Evolutionary conservation across 2,113 vertebrate species (phyloP).

Genomic region (Zeus faber): DNA sequence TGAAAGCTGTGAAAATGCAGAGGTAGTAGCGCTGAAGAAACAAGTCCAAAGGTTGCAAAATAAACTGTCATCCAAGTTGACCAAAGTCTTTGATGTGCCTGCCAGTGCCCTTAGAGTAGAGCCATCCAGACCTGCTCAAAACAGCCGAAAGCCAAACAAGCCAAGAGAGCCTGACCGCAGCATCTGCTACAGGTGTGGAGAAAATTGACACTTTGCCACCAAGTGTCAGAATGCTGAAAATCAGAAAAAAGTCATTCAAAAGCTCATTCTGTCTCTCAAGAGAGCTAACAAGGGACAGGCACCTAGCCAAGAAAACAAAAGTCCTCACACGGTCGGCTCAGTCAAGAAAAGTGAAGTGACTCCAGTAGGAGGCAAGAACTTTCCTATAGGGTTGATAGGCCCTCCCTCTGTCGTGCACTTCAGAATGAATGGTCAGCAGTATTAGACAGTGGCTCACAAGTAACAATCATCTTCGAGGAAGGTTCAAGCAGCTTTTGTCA

Average conservation of each 20-base stretch:
- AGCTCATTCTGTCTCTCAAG: constrained; percentile 3
- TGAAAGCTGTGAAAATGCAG: not conserved
- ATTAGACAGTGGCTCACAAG: constrained; percentile 32
- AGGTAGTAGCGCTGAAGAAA: not conserved
- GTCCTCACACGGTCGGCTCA: not conserved
- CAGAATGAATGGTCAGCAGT: constrained; percentile 12
- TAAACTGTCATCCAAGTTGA: not conserved
- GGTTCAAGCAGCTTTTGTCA: constrained; percentile 8
- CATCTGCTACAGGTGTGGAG: not conserved
- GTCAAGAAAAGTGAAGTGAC: not conserved
- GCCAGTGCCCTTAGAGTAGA: not conserved
- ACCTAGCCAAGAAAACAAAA: not conserved
- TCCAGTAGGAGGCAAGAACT: not conserved
- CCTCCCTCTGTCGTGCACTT: constrained; percentile 8
- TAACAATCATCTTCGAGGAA: constrained; percentile 28
- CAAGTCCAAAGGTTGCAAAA: not conserved
- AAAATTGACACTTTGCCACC: not conserved
- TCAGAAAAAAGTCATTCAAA: not conserved
- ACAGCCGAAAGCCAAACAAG: not conserved
- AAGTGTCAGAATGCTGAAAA: not conserved
- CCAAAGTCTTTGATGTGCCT: not conserved
- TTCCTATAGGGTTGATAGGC: constrained; percentile 23
- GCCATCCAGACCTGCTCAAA: not conserved
- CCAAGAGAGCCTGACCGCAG: not conserved
- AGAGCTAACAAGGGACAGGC: not conserved